A percentile compares a stretch with the other conserved stretches of the same genome.
These are phyloP conservation scores for Willisornis vidua DNA, from an alignment of 2,113 vertebrate genomes.

Conservation along the genomic window DNA sequence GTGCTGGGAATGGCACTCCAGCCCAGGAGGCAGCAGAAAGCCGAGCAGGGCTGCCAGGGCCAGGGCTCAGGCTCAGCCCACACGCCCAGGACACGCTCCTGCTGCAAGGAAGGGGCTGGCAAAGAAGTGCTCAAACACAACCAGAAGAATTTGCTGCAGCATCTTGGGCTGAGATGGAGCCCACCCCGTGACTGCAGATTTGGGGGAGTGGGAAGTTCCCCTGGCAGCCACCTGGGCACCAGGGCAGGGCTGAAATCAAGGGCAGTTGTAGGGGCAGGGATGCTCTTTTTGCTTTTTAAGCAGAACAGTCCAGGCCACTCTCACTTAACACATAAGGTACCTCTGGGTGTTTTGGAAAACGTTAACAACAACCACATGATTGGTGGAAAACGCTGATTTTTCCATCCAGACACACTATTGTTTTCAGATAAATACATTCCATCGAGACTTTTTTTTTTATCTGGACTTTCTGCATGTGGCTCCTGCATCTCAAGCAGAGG, in stretches of 20 bases:
- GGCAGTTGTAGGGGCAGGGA: neutral
- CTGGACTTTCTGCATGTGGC: neutral
- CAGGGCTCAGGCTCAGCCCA: neutral
- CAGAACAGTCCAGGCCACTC: neutral
- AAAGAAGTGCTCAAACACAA: neutral
- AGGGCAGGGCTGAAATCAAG: neutral
- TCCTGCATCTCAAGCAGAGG: neutral
- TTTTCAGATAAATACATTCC: slow-evolving; percentile 63
- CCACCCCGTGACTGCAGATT: neutral
- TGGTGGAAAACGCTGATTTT: slow-evolving; percentile 22
- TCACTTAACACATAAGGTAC: neutral
- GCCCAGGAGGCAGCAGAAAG: neutral
- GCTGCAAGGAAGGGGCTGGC: neutral
- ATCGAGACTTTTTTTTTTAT: neutral
- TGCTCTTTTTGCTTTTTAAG: neutral
- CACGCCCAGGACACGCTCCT: accelerated
- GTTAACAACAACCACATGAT: slow-evolving; percentile 57
- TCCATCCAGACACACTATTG: slow-evolving; percentile 43
- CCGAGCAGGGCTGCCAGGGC: neutral
- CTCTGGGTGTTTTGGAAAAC: slow-evolving; percentile 62
- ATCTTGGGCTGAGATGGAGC: neutral
- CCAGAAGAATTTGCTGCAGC: neutral
- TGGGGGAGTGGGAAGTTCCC: neutral
- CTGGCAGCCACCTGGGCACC: neutral
- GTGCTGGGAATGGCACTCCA: neutral